A percentile compares a stretch with the other conserved stretches of the same genome.
These are phyloP conservation scores for Caenorhabditis remanei DNA, from an alignment of 1,140 invertebrate genomes.

Conservation along the genomic window DNA sequence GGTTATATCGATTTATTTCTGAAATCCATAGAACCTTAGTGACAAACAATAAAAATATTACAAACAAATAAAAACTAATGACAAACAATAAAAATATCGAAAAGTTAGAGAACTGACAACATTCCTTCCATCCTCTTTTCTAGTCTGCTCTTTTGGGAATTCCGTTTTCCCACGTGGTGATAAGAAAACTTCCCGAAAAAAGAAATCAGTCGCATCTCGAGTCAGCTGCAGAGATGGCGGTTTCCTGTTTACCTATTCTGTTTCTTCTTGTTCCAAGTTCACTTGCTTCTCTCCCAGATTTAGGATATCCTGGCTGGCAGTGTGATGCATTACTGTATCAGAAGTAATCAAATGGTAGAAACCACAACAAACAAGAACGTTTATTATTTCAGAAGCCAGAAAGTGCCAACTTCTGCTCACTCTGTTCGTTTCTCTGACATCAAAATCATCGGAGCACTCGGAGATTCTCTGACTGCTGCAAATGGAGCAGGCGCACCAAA, in stretches of 20 bases:
- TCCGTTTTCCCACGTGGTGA: slow-evolving; percentile 3
- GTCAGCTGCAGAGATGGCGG: background rate
- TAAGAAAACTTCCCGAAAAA: background rate
- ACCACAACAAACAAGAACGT: background rate
- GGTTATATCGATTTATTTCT: too few relatives aligned
- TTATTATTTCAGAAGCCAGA: slow-evolving; percentile 55
- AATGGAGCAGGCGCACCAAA: slow-evolving; percentile 83
- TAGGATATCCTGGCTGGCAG: slow-evolving; percentile 58
- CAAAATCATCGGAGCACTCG: slow-evolving; percentile 85
- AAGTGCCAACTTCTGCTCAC: slow-evolving; percentile 80
- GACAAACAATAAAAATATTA: too few relatives aligned
- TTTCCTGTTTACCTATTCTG: slow-evolving; percentile 3
- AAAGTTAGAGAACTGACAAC: too few relatives aligned
- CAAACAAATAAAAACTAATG: too few relatives aligned
- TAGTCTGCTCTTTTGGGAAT: background rate
- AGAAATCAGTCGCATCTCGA: background rate
- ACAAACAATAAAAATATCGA: too few relatives aligned
- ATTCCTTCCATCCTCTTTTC: background rate
- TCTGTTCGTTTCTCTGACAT: slow-evolving; percentile 84
- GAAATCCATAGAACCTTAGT: too few relatives aligned
- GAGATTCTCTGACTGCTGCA: slow-evolving; percentile 86
- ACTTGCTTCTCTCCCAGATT: slow-evolving; percentile 42
- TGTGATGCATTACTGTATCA: slow-evolving; percentile 51
- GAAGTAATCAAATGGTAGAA: background rate
- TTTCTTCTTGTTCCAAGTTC: background rate